Percentiles rank a stretch among this genome's conserved stretches.
Conservation (phyloP, 2,113 vertebrate species). For the Channa maculata region DNA sequence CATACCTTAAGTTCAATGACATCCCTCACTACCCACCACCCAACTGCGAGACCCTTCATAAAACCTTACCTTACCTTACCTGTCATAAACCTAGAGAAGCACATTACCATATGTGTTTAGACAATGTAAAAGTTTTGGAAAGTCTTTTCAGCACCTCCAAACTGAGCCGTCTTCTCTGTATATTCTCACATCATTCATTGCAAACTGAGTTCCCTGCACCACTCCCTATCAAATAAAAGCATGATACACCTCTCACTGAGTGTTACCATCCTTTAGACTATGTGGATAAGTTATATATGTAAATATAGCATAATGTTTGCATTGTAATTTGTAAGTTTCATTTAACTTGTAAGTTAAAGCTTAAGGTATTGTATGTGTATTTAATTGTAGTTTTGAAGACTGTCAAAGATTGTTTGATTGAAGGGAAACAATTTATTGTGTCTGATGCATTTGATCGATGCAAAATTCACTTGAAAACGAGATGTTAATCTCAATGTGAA, state of each 20-base stretch:
- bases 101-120: slow-evolving; percentile 16
- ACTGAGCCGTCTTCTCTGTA: slow-evolving; percentile 22
- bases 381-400: slow-evolving; percentile 36
- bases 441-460: slow-evolving; percentile 1
- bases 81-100: slow-evolving; percentile 17
- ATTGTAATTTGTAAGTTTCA: slow-evolving; percentile 59
- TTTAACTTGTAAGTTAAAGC: slow-evolving; percentile 56
- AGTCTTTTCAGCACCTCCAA: slow-evolving; percentile 10
- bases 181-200: slow-evolving; percentile 48
- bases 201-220: slow-evolving; percentile 45
- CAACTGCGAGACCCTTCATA: slow-evolving; percentile 26
- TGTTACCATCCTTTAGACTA: slow-evolving; percentile 65
- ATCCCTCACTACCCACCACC: slow-evolving; percentile 5
- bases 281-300: slow-evolving; percentile 60
- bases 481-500: slow-evolving; percentile 68
- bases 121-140: slow-evolving; percentile 22
- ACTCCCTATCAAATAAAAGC: slow-evolving; percentile 55
- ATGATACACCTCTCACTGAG: slow-evolving; percentile 68
- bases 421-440: background rate
- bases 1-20: slow-evolving; percentile 15
- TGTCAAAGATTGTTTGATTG: slow-evolving; percentile 25
- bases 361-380: slow-evolving; percentile 52
- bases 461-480: slow-evolving; percentile 64
- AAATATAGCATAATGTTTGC: slow-evolving; percentile 38
- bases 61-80: background rate